Conservation (phyloP, 2,797 vertebrate species). For the Telmatherina bonti region DNA sequence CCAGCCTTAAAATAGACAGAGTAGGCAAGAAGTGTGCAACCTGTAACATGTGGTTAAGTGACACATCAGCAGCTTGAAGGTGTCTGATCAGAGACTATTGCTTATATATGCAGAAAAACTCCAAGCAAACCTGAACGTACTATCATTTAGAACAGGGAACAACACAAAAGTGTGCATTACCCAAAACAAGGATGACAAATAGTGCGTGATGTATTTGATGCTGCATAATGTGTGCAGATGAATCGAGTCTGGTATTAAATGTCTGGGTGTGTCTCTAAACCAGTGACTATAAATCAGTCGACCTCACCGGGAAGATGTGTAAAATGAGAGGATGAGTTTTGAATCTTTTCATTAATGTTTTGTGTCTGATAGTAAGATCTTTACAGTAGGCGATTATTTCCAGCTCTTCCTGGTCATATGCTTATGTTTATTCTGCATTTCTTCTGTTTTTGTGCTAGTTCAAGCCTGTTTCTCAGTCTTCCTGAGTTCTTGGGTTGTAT, state of each 20-base stretch:
- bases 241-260: neutral
- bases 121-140: neutral
- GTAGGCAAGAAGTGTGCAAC: conserved; percentile 22
- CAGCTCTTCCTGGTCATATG: neutral
- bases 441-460: neutral
- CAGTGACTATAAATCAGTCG: neutral
- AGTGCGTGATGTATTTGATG: neutral
- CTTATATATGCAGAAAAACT: neutral
- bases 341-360: neutral
- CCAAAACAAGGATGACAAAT: neutral
- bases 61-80: conserved; percentile 6
- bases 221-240: neutral
- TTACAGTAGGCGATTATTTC: neutral
- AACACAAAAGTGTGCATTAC: neutral
- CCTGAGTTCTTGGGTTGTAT: no score
- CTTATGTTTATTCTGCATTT: neutral
- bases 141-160: neutral
- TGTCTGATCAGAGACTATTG: neutral
- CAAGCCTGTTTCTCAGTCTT: neutral
- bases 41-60: conserved; percentile 8
- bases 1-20: conserved; percentile 28
- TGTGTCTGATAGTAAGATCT: neutral
- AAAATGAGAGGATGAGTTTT: neutral
- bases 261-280: neutral
- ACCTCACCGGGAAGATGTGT: neutral